These are phyloP conservation scores for Choloepus hoffmanni DNA, from an alignment of 2,113 vertebrate genomes.

Conservation along the genomic window DNA sequence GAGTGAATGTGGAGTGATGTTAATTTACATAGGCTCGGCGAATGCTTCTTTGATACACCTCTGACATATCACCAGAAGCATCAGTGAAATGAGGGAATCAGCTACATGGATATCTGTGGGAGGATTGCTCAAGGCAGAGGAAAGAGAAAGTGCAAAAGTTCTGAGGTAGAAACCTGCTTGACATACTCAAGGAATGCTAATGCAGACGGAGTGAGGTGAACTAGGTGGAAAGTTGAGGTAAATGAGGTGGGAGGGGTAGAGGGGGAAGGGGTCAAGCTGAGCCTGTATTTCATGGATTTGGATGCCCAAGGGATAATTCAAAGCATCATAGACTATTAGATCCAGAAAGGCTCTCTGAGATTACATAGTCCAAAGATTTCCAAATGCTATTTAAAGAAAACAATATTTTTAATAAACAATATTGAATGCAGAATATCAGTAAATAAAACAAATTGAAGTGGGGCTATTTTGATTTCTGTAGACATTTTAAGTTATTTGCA, in stretches of 20 bases:
- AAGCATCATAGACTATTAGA: too few species aligned
- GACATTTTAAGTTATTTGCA: conserved; percentile 7
- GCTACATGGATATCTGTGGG: neutral
- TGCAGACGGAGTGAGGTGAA: neutral
- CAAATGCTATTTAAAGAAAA: neutral
- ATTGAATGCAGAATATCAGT: neutral
- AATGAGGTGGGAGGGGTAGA: neutral
- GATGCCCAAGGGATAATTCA: too few species aligned
- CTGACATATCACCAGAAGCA: neutral
- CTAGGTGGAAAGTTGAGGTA: neutral
- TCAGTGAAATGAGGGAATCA: neutral
- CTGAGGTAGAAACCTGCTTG: neutral
- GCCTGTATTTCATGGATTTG: neutral
- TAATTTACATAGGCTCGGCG: neutral
- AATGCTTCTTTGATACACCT: neutral
- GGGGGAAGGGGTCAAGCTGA: neutral
- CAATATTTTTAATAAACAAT: neutral
- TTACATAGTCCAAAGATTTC: neutral
- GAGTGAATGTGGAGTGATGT: neutral
- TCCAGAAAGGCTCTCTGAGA: too few species aligned
- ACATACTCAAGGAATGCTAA: neutral
- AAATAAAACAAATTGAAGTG: neutral
- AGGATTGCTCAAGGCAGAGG: neutral
- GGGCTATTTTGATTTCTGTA: neutral
- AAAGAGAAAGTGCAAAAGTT: neutral